A percentile compares a stretch with the other conserved stretches of the same genome.
These are phyloP conservation scores for Neoaliturus tenellus DNA, from an alignment of 2,888 invertebrate species.

Conservation along the genomic window DNA sequence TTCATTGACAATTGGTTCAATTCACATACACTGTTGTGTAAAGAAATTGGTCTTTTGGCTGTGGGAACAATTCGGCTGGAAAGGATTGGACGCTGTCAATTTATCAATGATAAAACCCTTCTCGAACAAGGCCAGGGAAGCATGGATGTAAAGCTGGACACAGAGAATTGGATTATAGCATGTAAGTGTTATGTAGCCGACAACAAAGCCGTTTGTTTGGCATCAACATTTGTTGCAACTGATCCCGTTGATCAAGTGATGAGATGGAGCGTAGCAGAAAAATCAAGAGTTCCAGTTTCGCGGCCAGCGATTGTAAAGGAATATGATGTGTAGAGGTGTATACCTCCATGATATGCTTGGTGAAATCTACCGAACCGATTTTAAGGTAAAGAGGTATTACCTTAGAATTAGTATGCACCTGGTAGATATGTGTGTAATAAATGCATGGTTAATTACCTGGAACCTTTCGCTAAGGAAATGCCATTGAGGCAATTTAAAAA, in stretches of 20 bases:
- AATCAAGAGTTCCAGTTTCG: conserved; percentile 38
- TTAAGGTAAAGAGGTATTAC: conserved; percentile 63
- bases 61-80: conserved; percentile 57
- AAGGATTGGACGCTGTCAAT: conserved; percentile 46
- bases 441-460: conserved; percentile 53
- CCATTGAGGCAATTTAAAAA: conserved; percentile 13
- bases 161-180: conserved; percentile 57
- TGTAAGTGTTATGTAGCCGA: conserved; percentile 65
- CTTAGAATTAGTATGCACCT: conserved; percentile 65
- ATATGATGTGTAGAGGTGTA: conserved; percentile 68
- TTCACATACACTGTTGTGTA: conserved; percentile 55
- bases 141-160: conserved; percentile 57
- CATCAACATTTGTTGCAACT: conserved; percentile 64
- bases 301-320: conserved; percentile 64
- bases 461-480: neutral
- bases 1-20: conserved; percentile 62
- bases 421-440: conserved; percentile 62
- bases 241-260: conserved; percentile 63
- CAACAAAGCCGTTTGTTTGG: conserved; percentile 65
- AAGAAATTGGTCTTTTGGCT: conserved; percentile 40
- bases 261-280: conserved; percentile 62
- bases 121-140: conserved; percentile 63
- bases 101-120: conserved; percentile 62
- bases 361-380: conserved; percentile 66
- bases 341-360: conserved; percentile 68